Evolutionary conservation across 2,113 vertebrate species (phyloP).

Genomic region (Rattus rattus): DNA sequence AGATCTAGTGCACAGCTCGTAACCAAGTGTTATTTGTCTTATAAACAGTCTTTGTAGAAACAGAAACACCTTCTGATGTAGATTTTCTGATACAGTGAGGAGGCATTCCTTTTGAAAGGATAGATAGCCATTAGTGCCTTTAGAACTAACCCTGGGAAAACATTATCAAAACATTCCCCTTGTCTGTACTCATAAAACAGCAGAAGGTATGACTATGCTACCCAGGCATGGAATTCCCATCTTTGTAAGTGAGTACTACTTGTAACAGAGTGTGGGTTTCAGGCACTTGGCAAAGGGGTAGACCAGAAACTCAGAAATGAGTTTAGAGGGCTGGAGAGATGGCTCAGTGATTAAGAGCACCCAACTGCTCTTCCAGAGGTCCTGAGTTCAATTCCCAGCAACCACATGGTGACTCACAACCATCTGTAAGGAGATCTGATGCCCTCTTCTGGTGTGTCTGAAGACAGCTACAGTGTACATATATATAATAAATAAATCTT

Average conservation of each 20-base stretch:
- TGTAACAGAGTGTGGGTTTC: not conserved
- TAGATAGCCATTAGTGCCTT: constrained; percentile 68
- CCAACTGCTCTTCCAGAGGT: no score
- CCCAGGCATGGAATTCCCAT: not conserved
- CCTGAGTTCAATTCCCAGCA: no score
- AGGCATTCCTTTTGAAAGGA: constrained; percentile 29
- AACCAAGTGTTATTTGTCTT: constrained; percentile 46
- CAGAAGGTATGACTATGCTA: not conserved
- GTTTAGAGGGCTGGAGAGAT: no score
- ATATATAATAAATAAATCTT: no score
- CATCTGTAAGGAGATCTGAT: no score
- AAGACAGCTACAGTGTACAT: no score
- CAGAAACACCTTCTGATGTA: constrained; percentile 51
- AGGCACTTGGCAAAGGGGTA: not conserved
- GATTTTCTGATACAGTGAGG: constrained; percentile 13
- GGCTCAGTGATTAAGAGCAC: no score
- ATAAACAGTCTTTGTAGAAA: constrained; percentile 44
- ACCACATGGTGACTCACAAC: no score
- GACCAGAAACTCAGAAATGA: not conserved
- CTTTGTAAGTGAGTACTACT: not conserved
- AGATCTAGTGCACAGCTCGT: constrained; percentile 5
- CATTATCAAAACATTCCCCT: not conserved
- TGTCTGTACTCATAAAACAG: not conserved
- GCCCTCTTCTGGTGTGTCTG: no score
- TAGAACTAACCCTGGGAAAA: constrained; percentile 47